Base-by-base conservation (phyloP, 2,888 invertebrate species). In the Hemaris fuciformis region DNA sequence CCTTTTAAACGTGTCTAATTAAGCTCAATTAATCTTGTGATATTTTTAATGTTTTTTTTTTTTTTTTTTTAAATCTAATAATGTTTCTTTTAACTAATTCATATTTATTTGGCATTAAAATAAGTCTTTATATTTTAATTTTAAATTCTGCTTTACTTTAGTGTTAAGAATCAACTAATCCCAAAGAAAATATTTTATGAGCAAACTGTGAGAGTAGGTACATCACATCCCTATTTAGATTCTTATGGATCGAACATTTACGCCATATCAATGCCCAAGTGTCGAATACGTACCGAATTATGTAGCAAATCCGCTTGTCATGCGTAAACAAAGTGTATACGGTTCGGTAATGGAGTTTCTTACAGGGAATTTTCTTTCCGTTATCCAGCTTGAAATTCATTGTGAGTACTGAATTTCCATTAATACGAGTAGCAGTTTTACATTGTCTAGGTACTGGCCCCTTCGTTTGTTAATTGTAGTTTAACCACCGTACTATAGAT, bases 281-380 rank as follows among this genome's bases (percentile, higher is more conserved):
- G 60, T 53, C 41, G 60, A 60, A 27, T 27, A 27, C 25, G 41
- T 60, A 57, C 45, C 57, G 61, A 61, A 34, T 61, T 60, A 62
- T 62, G 43, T 41, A 66, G 60, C 58, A 65, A 67, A 68, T 64
- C 67, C 65, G 63, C 64, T 61, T 65, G 62, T 69, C 68, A 70
- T 64, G 66, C 18, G 60, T 41, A 48, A 60, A 68, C 63, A 65
- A 64, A 63, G 57, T 63, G 66, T 70, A 65, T 66, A 69, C 65
- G 66, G n/a, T n/a, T n/a, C 38, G 18, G 18, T 34, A 60, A 46
- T 41, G 41, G n/a, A 18, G 38, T 48, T 62, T 62, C 62, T 48
- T 48, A 38, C 2, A n/a, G 38, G 23, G 46, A 60, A 38, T 48
- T 48, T 48, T 46, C 45, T 45, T 59, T 59, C 31, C n/a, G 5